Evolutionary conservation across 2,113 vertebrate species (phyloP).

Genomic region (Datnioides undecimradiatus): DNA sequence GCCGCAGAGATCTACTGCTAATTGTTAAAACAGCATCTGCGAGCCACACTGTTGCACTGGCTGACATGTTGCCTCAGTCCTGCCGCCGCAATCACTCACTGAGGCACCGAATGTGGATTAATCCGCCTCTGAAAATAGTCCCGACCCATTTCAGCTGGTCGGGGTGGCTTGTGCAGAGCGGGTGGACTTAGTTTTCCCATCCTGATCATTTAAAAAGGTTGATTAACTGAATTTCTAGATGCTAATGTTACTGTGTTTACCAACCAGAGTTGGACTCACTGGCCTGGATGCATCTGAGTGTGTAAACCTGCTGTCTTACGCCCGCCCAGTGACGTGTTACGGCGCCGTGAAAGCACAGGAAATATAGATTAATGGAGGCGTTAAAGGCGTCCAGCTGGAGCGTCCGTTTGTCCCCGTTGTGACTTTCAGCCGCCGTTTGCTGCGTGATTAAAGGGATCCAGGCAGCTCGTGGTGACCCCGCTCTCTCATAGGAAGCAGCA

Average conservation of each 20-base stretch:
- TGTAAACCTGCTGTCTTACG: not conserved
- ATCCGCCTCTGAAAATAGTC: too few species aligned
- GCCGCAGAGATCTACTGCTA: not conserved
- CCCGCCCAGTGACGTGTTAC: not conserved
- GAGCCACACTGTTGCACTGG: too few species aligned
- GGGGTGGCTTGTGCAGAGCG: too few species aligned
- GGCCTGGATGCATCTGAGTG: not conserved
- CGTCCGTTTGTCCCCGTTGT: not conserved
- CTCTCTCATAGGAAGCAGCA: conserved; percentile 21
- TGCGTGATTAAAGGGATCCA: conserved; percentile 26
- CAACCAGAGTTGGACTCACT: too few species aligned
- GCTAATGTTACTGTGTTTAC: not conserved
- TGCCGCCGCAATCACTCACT: not conserved
- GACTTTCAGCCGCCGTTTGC: not conserved
- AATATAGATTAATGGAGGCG: not conserved
- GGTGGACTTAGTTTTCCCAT: too few species aligned
- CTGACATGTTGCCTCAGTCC: too few species aligned
- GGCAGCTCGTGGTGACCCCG: conserved; percentile 26
- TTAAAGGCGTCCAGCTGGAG: not conserved
- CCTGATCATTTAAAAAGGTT: not conserved
- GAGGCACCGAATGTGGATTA: too few species aligned
- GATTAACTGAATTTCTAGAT: not conserved
- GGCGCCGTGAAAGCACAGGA: not conserved
- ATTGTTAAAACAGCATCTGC: too few species aligned
- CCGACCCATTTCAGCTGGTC: too few species aligned